Evolutionary conservation across 1,140 invertebrate genomes (phyloP).

Genomic region (Pectinophora gossypiella): DNA sequence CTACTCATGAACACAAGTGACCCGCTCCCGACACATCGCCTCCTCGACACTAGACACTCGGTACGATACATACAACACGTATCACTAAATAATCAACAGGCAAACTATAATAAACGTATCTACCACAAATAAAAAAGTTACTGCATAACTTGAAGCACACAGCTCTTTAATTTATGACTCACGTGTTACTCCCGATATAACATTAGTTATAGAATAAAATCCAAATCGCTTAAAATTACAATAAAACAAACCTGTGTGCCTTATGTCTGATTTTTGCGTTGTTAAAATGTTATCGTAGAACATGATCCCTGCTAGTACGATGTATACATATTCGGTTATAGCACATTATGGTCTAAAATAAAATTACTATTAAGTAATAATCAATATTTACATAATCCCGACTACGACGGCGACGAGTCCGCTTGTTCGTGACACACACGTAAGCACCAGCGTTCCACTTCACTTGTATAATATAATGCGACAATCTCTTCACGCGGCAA

Average conservation of each 20-base stretch:
- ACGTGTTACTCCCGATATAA: constrained; percentile 14
- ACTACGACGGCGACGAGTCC: constrained; percentile 30
- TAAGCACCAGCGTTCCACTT: constrained; percentile 31
- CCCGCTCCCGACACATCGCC: neutral
- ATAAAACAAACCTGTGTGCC: constrained; percentile 50
- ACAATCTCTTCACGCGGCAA: constrained; percentile 7
- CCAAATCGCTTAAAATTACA: constrained; percentile 49
- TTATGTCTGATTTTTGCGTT: constrained; percentile 6
- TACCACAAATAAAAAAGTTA: constrained; percentile 32
- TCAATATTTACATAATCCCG: constrained; percentile 67
- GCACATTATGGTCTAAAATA: constrained; percentile 71
- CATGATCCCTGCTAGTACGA: constrained; percentile 17
- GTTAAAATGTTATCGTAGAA: constrained; percentile 8
- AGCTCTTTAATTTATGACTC: constrained; percentile 33
- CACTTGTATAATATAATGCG: constrained; percentile 2
- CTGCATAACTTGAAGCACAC: constrained; percentile 27
- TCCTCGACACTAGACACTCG: neutral
- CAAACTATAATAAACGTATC: constrained; percentile 33
- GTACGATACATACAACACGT: constrained; percentile 21
- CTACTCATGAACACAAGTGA: too few species aligned
- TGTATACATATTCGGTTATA: constrained; percentile 59
- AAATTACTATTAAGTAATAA: constrained; percentile 72
- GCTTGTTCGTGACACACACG: constrained; percentile 18
- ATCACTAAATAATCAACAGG: constrained; percentile 38
- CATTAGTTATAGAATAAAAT: constrained; percentile 42